phyloP scores from a whole-genome alignment of 2,113 vertebrate genomes.

The Saccopteryx bilineata region DNA sequence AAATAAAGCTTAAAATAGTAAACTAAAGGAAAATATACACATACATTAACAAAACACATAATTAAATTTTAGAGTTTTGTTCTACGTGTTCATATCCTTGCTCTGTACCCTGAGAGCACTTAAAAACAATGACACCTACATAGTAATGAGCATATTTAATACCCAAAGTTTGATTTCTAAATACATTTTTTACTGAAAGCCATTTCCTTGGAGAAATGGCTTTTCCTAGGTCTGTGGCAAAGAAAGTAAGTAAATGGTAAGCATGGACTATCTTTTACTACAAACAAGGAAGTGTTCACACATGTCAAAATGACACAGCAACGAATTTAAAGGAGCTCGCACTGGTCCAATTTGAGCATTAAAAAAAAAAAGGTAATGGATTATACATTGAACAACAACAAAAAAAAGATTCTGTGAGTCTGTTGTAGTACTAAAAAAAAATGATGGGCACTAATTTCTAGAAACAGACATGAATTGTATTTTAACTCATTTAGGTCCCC shows the following conservation, averaged over 20 bases:
- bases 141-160: background rate
- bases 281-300: slow-evolving; percentile 1
- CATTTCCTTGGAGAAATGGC: background rate
- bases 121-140: slow-evolving; percentile 5
- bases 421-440: background rate
- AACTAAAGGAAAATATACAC: background rate
- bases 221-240: slow-evolving; percentile 12
- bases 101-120: background rate
- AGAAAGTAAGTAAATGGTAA: background rate
- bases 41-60: background rate
- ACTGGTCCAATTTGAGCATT: background rate
- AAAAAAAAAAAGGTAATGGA: slow-evolving; percentile 6
- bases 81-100: background rate
- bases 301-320: background rate
- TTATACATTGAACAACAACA: background rate
- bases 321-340: background rate
- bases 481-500: background rate
- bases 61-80: background rate
- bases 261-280: background rate
- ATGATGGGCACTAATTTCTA: background rate
- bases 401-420: background rate
- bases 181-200: slow-evolving; percentile 32
- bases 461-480: background rate
- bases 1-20: slow-evolving; percentile 14
- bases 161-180: slow-evolving; percentile 7